These are phyloP conservation scores for Tetramorium bicarinatum DNA, from an alignment of 2,888 invertebrate species.

Conservation along the genomic window DNA sequence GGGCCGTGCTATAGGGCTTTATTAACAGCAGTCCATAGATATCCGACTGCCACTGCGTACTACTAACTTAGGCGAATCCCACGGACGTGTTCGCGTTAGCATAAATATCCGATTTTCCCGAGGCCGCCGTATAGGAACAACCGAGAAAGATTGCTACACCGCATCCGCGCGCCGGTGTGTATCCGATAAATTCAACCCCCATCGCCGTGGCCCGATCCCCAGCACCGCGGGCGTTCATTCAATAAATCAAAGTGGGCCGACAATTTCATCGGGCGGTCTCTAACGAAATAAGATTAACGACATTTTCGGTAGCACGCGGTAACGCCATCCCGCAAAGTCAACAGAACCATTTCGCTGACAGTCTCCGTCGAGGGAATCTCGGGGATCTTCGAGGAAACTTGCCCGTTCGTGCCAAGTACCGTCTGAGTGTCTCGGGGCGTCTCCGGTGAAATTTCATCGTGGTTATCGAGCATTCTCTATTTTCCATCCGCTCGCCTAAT, in stretches of 20 bases:
- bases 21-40: slow-evolving; percentile 58
- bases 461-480: slow-evolving; percentile 57
- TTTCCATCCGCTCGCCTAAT: slow-evolving; percentile 40
- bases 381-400: slow-evolving; percentile 46
- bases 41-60: slow-evolving; percentile 49
- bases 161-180: slow-evolving; percentile 25
- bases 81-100: slow-evolving; percentile 55
- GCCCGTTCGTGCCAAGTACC: slow-evolving; percentile 46
- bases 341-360: slow-evolving; percentile 61
- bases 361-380: slow-evolving; percentile 60
- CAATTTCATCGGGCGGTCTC: slow-evolving; percentile 62
- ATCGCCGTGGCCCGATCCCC: slow-evolving; percentile 6
- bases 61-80: slow-evolving; percentile 56
- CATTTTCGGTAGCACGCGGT: slow-evolving; percentile 39
- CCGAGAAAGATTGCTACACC: slow-evolving; percentile 60
- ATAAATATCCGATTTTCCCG: slow-evolving; percentile 61
- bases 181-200: slow-evolving; percentile 52
- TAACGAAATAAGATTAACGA: slow-evolving; percentile 72
- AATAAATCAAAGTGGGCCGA: slow-evolving; percentile 66
- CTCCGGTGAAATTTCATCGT: slow-evolving; percentile 58
- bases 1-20: slow-evolving; percentile 41
- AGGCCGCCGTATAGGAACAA: slow-evolving; percentile 47
- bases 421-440: slow-evolving; percentile 23
- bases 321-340: slow-evolving; percentile 59
- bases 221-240: slow-evolving; percentile 41